These are phyloP conservation scores for Lophura nycthemera DNA, from an alignment of 2,113 vertebrate genomes.

Conservation along the genomic window DNA sequence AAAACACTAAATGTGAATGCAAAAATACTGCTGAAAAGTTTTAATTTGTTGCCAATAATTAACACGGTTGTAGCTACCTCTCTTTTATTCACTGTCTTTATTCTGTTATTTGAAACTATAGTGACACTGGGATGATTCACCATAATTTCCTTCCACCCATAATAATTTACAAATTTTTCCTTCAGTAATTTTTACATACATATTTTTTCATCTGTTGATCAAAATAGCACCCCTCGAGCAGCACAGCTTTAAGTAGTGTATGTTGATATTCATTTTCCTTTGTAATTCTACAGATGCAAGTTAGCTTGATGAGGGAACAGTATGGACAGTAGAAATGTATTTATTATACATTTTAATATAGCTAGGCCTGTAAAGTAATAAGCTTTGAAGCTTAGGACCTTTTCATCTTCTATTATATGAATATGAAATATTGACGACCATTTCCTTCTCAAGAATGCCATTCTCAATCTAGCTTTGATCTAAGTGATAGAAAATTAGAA, in stretches of 20 bases:
- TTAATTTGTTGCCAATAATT: conserved; percentile 75
- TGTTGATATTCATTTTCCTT: background rate
- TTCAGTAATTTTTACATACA: conserved; percentile 17
- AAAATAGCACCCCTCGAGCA: background rate
- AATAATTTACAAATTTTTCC: conserved; percentile 50
- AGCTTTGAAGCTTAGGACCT: background rate
- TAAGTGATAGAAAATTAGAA: conserved; percentile 28
- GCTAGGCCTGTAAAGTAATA: background rate
- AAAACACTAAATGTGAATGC: conserved; percentile 54
- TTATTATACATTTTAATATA: background rate
- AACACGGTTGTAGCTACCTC: conserved; percentile 60
- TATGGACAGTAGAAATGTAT: background rate
- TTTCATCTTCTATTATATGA: background rate
- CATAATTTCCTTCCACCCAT: conserved; percentile 74
- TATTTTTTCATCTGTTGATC: background rate
- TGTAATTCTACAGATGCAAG: background rate
- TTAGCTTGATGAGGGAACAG: background rate
- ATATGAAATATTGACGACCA: background rate
- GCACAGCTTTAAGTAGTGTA: background rate
- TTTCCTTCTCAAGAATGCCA: background rate
- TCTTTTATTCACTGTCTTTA: conserved; percentile 60
- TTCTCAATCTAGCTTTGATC: background rate
- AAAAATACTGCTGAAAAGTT: conserved; percentile 74
- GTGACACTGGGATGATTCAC: conserved; percentile 52
- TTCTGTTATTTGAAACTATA: conserved; percentile 73